Base-by-base conservation (phyloP, 2,113 vertebrate genomes). In the Syrmaticus mikado region DNA sequence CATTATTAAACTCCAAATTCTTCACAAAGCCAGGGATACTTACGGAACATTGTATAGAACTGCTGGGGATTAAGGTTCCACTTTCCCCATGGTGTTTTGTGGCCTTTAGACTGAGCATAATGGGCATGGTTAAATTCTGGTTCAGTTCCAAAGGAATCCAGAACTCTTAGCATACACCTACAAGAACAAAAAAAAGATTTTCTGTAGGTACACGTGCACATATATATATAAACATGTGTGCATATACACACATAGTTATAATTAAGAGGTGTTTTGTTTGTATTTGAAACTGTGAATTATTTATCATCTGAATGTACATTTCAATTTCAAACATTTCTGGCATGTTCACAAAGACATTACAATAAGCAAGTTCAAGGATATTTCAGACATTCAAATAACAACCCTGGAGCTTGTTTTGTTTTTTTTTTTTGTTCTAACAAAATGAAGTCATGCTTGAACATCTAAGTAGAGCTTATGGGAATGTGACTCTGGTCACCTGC, bases 11-110 rank as follows among this genome's bases (percentile, higher is more conserved):
- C 60, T 79, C 71, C 62, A 32, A 85, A 85, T 70, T 28, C 75
- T 55, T 83, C 16, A 75, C 10, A 46, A 89, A 78, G 27, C 62
- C 19, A 83, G 9, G 21, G 24, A 80, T 88, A 99, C 99, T 99
- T 98, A 99, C 99, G 99, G 95, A 99, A 99, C 99, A 99, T 99
- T 75, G 99, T 99, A 95, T 99, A 99, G 97, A 99, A 99, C 97
- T 99, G 99, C 91, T 99, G 99, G 2, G 99, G 99, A 97, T 99
- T 99, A 85, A 99, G 98, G 97, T 99, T 99, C 99, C 99, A 99
- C 97, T 99, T 99, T 57, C 99, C 99, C 99, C 99, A 99, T 0
- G 99, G 99, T 1, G 99, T 99, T 97, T 99, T 99, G 96, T 99
- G 99, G 40, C 99, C 99, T 97, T 99, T 99, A 13, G 99, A 99